phyloP scores from a whole-genome alignment of 2,888 invertebrate genomes.

The Electrophaes corylata region DNA sequence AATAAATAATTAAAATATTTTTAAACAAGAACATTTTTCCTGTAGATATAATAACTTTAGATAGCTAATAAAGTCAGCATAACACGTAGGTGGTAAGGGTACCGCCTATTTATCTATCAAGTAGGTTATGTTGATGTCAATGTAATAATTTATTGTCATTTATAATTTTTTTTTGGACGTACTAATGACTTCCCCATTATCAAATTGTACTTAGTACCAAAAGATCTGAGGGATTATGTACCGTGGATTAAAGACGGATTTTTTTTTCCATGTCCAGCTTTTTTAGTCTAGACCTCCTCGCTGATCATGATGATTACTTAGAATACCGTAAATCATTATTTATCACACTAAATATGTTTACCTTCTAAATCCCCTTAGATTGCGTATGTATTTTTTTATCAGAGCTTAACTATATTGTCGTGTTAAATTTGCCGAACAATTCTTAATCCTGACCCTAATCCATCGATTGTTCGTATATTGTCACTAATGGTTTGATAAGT shows the following conservation, averaged over 20 bases:
- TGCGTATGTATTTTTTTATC: conserved; percentile 34
- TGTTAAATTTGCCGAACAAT: conserved; percentile 49
- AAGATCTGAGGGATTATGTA: too few species aligned
- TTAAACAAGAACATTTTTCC: background rate
- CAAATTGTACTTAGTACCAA: too few species aligned
- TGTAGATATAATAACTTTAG: background rate
- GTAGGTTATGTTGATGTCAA: too few species aligned
- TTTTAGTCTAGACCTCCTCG: too few species aligned
- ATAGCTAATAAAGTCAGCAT: background rate
- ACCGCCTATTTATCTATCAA: background rate
- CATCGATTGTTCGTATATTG: conserved; percentile 47
- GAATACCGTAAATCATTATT: conserved; percentile 1
- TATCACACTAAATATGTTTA: conserved; percentile 11
- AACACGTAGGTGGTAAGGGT: background rate
- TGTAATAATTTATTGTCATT: too few species aligned
- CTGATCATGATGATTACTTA: background rate
- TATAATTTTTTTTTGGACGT: too few species aligned
- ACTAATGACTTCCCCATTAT: too few species aligned
- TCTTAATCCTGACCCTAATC: conserved; percentile 53
- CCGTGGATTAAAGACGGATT: too few species aligned
- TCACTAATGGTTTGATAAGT: conserved; percentile 54
- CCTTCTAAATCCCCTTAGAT: conserved; percentile 4
- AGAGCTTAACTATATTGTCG: conserved; percentile 46
- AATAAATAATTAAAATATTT: background rate
- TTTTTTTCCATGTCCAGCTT: too few species aligned